Base-by-base conservation (phyloP, 2,888 invertebrate genomes). In the Tipula vernalis region DNA sequence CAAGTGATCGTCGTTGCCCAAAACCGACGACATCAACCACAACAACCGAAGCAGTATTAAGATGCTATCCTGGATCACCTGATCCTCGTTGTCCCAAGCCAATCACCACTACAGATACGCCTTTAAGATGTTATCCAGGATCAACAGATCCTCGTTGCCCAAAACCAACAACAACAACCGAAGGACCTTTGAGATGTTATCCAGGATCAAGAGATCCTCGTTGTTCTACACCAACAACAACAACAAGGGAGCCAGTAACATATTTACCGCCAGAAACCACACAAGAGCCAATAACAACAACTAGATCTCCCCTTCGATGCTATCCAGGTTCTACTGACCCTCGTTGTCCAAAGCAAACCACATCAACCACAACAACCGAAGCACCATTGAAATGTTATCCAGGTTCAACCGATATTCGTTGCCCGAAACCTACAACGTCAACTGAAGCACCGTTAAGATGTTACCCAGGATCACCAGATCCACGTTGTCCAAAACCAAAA, bases 281-380 rank as follows among this genome's bases (percentile, higher is more conserved):
- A 90, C 90, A 5, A 0, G 8, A 91, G 90, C 87, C 89, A 88
- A 88, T n/a, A 87, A 47, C 85, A 1, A 87, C 86, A 86, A 86
- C 89, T 88, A 88, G 87, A 91, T 0, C 89, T 88, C 36, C 88
- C 91, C 92, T 36, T 91, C 92, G 88, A 91, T 93, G 88, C 91
- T 92, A 87, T 87, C 91, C 91, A 0, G 91, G 91, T 8, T 89
- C 89, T 6, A 89, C 87, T 0, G 91, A 91, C 87, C 89, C 90
- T 0, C 87, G 90, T 15, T 91, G 91, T 86, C 90, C 90, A 5
- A 87, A 89, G 89, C 41, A 10, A 4, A 18, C 85, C 12, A 18
- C 42, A 4, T 44, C 85, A 10, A 85, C 85, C 6, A 18, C 42
- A 4, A 85, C 85, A 10, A 85, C 85, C 6, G 85, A 0, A 87